A percentile compares a stretch with the other conserved stretches of the same genome.
Evolutionary conservation across 92 coral and sea anemone genomes (phyloP).

Genomic region (Siderastrea siderea): DNA sequence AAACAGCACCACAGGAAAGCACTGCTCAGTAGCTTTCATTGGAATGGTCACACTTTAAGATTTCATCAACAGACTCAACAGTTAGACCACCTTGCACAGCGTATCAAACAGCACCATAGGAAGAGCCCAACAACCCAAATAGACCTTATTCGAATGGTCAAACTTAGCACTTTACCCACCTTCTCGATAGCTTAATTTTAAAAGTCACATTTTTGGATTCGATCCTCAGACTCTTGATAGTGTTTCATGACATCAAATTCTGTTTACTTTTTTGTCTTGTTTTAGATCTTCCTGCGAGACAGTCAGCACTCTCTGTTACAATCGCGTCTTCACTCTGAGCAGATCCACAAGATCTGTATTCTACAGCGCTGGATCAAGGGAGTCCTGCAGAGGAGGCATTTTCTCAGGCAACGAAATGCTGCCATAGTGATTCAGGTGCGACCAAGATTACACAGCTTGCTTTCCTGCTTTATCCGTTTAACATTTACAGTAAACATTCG

Average conservation of each 20-base stretch:
- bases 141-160: too few relatives aligned
- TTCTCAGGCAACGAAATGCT: constrained; percentile 90
- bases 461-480: background rate
- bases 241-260: background rate
- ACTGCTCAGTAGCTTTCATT: too few relatives aligned
- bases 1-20: too few relatives aligned
- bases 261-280: background rate
- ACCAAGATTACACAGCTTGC: background rate
- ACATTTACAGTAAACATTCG: too few relatives aligned
- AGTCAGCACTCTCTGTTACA: constrained; percentile 86
- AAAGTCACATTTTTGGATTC: too few relatives aligned
- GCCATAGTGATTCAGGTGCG: constrained; percentile 85
- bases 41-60: too few relatives aligned
- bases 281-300: constrained; percentile 94
- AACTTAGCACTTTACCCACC: too few relatives aligned
- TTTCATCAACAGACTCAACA: too few relatives aligned
- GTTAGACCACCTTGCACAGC: too few relatives aligned
- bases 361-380: constrained; percentile 95
- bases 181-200: too few relatives aligned
- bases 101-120: too few relatives aligned
- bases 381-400: constrained; percentile 82
- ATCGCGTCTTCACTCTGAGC: constrained; percentile 81
- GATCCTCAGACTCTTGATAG: background rate
- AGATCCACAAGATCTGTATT: constrained; percentile 79
- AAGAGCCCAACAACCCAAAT: too few relatives aligned